These are phyloP conservation scores for Oryzias dopingdopingensis DNA, from an alignment of 2,797 vertebrate genomes.

Conservation along the genomic window DNA sequence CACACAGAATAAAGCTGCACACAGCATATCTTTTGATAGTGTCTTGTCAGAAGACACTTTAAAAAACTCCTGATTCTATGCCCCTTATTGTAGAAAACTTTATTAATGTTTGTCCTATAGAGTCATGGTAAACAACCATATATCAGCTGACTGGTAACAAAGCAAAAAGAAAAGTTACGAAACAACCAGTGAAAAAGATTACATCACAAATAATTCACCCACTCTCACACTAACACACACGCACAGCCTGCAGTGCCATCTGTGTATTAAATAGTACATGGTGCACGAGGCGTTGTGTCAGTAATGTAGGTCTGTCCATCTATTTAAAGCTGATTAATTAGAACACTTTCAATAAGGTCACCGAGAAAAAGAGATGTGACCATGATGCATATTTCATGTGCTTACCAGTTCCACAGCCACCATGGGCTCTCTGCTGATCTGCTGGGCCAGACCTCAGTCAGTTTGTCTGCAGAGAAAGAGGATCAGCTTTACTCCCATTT, in stretches of 20 bases:
- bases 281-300: constrained; percentile 49
- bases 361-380: constrained; percentile 26
- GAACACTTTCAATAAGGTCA: constrained; percentile 76
- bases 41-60: too few relatives aligned
- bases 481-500: constrained; percentile 19
- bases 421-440: constrained; percentile 44
- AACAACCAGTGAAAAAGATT: not conserved
- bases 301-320: constrained; percentile 73
- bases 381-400: constrained; percentile 61
- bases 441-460: constrained; percentile 54
- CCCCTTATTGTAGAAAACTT: too few relatives aligned
- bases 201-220: not conserved
- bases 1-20: too few relatives aligned
- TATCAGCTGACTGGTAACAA: too few relatives aligned
- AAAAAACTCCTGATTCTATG: too few relatives aligned
- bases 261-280: constrained; percentile 56
- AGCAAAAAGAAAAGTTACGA: not conserved
- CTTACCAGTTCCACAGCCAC: constrained; percentile 56
- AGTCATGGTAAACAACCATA: too few relatives aligned
- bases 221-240: not conserved
- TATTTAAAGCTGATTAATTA: constrained; percentile 83
- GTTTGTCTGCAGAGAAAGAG: constrained; percentile 40
- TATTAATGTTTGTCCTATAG: too few relatives aligned
- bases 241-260: constrained; percentile 37
- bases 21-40: too few relatives aligned